Evolutionary conservation across 2,888 invertebrate genomes (phyloP), one percentile per base, ranked within the genome.

Genomic region (Anthophora plumipes): DNA sequence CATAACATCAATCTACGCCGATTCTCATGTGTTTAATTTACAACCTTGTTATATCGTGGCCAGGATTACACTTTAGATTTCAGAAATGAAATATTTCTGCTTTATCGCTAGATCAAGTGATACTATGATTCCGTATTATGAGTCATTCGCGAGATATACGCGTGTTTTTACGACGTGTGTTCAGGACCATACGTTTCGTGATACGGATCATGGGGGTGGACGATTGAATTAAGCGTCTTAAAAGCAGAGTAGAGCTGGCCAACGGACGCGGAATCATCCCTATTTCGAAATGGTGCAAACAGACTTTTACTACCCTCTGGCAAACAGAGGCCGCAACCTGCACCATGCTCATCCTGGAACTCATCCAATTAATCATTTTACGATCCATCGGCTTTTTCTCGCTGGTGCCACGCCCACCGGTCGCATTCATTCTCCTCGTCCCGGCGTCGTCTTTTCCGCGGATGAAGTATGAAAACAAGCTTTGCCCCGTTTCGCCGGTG

Each of bases 311-410:
- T 87, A 76, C 86, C 84, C 71, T 39, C 57, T 43, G 54, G 82
- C 80, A 89, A 90, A 89, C 82, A 86, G 77, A 67, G 59, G 77
- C 67, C 69, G 68, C 77, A 57, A 67, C 55, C 41, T 55, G 69
- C 76, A 54, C 43, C 57, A 14, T 39, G 64, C 69, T 83, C 84
- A 82, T 80, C 66, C 67, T 77, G 73, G 78, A 77, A 87, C 83
- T 87, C 83, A 84, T 86, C 83, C 88, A 88, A 90, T 90, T 90
- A 90, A 90, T 90, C 87, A 88, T 88, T 89, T 90, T 88, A 89
- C 86, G 90, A 90, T 88, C 83, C 84, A 87, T 87, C 84, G 79
- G 80, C 61, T 75, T 77, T 80, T 75, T 74, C 75, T 69, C 66
- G 57, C 41, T 69, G 54, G 52, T 60, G 46, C 77, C 69, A 68